Conservation (phyloP, 92 coral and sea anemone genomes). For the Hydrozoanthus gracilis region DNA sequence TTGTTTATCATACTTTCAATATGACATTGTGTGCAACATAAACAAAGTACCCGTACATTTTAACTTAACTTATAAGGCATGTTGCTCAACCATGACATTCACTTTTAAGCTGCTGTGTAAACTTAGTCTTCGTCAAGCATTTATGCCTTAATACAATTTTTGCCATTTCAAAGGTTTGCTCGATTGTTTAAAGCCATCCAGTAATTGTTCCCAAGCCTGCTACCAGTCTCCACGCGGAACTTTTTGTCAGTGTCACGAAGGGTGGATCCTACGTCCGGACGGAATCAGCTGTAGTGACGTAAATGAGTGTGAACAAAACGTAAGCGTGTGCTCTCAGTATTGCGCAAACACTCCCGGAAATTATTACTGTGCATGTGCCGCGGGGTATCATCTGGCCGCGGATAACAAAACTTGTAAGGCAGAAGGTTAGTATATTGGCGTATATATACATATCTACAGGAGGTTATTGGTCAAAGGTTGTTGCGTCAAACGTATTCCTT, state of each 20-base stretch:
- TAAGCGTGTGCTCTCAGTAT: slow-evolving; percentile 6
- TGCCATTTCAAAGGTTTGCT: background rate
- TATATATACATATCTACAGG: no score
- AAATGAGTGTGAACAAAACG: slow-evolving; percentile 18
- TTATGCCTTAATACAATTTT: background rate
- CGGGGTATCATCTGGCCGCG: background rate
- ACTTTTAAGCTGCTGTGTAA: background rate
- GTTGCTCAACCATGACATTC: background rate
- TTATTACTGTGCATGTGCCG: slow-evolving; percentile 7
- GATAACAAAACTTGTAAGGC: slow-evolving; percentile 35
- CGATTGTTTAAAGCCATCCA: slow-evolving; percentile 1
- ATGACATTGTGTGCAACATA: no score
- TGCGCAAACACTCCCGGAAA: slow-evolving; percentile 17
- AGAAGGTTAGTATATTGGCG: slow-evolving; percentile 10
- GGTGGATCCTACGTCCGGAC: slow-evolving; percentile 10
- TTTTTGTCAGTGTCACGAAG: slow-evolving; percentile 27
- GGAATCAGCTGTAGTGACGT: slow-evolving; percentile 19
- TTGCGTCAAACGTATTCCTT: no score
- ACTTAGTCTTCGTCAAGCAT: background rate
- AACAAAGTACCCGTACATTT: no score
- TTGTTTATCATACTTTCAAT: no score
- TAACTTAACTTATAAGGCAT: no score
- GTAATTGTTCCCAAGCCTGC: slow-evolving; percentile 22
- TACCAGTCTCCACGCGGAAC: slow-evolving; percentile 43
- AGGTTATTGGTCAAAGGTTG: no score